Conservation (phyloP, 2,888 invertebrate genomes). For the Drosophila austrosaltans region DNA sequence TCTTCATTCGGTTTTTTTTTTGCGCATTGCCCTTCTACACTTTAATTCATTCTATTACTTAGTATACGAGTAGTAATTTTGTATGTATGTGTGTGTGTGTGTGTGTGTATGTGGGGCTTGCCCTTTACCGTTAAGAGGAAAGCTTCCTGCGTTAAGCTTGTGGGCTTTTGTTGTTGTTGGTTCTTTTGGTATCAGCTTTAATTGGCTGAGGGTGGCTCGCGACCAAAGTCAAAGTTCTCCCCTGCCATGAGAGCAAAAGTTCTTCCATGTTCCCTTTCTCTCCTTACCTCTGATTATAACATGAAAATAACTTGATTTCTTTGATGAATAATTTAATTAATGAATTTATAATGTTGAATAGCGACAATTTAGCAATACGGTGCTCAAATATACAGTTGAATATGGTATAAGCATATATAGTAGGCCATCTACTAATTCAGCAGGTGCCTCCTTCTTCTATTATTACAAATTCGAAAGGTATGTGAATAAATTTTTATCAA, state of each 20-base stretch:
- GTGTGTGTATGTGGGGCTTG: slow-evolving; percentile 43
- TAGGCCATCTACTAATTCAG: no score
- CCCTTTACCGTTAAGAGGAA: slow-evolving; percentile 60
- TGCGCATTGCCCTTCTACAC: slow-evolving; percentile 24
- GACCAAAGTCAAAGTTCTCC: slow-evolving; percentile 1
- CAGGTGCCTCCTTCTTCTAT: no score
- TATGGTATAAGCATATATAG: no score
- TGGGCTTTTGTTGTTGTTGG: slow-evolving; percentile 2
- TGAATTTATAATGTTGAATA: slow-evolving; percentile 24
- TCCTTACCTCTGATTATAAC: slow-evolving; percentile 21
- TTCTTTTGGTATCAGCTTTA: neutral
- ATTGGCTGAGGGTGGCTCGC: slow-evolving; percentile 4
- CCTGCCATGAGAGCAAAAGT: neutral
- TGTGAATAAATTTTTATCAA: no score
- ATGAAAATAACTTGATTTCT: slow-evolving; percentile 40
- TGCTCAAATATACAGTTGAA: no score
- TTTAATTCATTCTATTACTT: slow-evolving; percentile 17
- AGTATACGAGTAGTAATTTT: neutral
- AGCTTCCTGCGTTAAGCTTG: slow-evolving; percentile 44
- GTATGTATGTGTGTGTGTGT: neutral
- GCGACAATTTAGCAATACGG: no score
- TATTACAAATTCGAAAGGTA: no score
- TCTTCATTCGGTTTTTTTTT: slow-evolving; percentile 13
- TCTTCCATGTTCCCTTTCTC: neutral
- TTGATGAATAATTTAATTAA: slow-evolving; percentile 39